These are phyloP conservation scores for Drosophila putrida DNA, from an alignment of 2,888 invertebrate genomes.

Conservation along the genomic window DNA sequence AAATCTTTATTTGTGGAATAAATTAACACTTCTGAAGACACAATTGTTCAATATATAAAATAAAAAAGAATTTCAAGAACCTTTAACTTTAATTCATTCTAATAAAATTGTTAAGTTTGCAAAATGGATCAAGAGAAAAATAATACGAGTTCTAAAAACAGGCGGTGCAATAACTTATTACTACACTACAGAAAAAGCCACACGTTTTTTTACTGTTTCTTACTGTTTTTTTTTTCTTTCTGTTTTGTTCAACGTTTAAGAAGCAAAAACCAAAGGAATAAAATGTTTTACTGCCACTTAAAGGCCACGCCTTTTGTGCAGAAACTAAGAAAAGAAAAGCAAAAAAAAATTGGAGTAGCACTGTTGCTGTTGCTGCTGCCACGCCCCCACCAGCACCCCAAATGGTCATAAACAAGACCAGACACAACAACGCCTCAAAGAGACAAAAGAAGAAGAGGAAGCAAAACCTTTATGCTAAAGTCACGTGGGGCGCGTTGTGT, in stretches of 20 bases:
- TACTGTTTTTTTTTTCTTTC: neutral
- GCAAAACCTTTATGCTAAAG: slow-evolving; percentile 21
- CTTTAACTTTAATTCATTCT: neutral
- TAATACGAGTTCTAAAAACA: slow-evolving; percentile 6
- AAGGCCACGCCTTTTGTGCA: slow-evolving; percentile 55
- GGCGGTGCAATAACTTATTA: slow-evolving; percentile 28
- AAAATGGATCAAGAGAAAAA: neutral
- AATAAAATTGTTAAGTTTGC: neutral
- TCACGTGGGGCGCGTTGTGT: slow-evolving; percentile 60
- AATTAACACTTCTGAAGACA: too few relatives aligned
- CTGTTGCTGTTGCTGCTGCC: slow-evolving; percentile 33
- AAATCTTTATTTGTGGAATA: too few relatives aligned
- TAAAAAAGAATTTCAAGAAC: too few relatives aligned
- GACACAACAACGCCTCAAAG: slow-evolving; percentile 34
- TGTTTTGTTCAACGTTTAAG: neutral
- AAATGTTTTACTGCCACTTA: slow-evolving; percentile 38
- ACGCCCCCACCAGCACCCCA: slow-evolving; percentile 20
- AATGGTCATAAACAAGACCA: slow-evolving; percentile 36
- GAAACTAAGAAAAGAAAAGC: slow-evolving; percentile 23
- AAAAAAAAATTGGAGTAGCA: slow-evolving; percentile 32
- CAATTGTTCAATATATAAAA: too few relatives aligned
- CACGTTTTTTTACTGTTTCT: neutral
- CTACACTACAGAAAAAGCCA: slow-evolving; percentile 22
- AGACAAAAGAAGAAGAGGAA: slow-evolving; percentile 1
- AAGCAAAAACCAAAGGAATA: slow-evolving; percentile 15